Conservation (phyloP, 2,113 vertebrate genomes). For the Trogon melanurus region DNA sequence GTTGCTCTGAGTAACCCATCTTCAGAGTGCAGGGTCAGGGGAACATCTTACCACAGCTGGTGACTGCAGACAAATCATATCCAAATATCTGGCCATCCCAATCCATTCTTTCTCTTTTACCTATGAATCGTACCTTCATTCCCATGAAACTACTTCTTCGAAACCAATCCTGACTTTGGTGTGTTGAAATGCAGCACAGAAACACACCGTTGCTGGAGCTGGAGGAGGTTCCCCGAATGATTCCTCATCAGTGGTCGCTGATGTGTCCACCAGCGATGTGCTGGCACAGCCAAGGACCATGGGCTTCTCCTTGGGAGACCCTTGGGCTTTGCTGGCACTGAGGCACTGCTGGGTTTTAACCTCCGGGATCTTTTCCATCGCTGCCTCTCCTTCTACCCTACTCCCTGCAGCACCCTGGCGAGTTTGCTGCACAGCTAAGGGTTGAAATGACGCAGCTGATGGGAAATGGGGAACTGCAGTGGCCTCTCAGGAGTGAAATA, state of each 20-base stretch:
- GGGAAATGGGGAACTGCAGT: background rate
- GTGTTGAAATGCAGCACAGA: background rate
- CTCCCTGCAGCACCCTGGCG: background rate
- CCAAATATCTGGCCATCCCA: background rate
- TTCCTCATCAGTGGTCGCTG: background rate
- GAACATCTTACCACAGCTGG: background rate
- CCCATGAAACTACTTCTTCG: background rate
- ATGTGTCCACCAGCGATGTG: background rate
- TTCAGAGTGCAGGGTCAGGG: background rate
- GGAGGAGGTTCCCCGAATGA: background rate
- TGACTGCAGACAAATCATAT: background rate
- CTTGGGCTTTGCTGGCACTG: background rate
- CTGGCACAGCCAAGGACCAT: background rate
- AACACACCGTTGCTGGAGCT: background rate
- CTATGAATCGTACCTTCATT: background rate
- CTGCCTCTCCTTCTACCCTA: background rate
- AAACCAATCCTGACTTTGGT: background rate
- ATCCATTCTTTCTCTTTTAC: background rate
- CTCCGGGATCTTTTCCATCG: background rate
- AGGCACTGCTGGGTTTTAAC: background rate
- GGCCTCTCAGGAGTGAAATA: constrained; percentile 41
- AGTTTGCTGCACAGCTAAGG: background rate
- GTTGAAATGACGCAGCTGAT: constrained; percentile 19
- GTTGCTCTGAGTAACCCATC: background rate
- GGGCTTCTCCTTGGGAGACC: background rate